Evolutionary conservation across 2,888 invertebrate genomes (phyloP), one percentile per base, ranked within the genome.

Genomic region (Lasioglossum villosulum): DNA sequence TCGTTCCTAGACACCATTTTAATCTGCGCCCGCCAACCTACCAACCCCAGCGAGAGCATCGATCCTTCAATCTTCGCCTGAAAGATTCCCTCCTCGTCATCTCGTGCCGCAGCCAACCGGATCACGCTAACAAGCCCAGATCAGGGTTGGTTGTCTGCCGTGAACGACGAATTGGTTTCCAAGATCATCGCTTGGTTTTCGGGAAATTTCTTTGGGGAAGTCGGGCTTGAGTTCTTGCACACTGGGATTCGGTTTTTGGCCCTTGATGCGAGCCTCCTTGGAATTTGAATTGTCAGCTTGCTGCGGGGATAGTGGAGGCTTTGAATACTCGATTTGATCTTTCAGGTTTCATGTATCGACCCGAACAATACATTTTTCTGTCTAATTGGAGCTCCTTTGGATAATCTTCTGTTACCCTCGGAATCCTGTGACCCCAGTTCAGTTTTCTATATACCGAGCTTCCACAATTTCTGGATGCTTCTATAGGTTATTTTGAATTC

Each of bases 61-160:
- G 78, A 70, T 76, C 76, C 80, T 76, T 89, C 89, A 81, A 89
- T 89, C 89, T 86, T 85, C 82, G 85, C 83, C 87, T 78, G 83
- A 27, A 39, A 87, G 82, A 87, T 89, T 86, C 34, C 37, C 66
- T 76, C 81, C 68, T 79, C 80, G 71, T 78, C 59, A n/a, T 66
- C 48, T 39, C 74, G 48, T 16, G 8, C 59, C 56, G 68, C 39
- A 72, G 56, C 76, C 59, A 37, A 30, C 78, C 27, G 59, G 68
- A 79, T 78, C 74, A 79, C 68, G 75, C 77, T 80, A 84, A 88
- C 82, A 77, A 78, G 79, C 19, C 6, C 4, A 19, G 66, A 68
- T 68, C 34, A 68, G 16, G 63, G 23, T 23, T 10, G 66, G 34
- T 68, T 30, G 30, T 30, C 30, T 16, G 14, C 30, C 30, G 6